Conservation (phyloP, 2,888 invertebrate species). For the Melieria omissa region DNA sequence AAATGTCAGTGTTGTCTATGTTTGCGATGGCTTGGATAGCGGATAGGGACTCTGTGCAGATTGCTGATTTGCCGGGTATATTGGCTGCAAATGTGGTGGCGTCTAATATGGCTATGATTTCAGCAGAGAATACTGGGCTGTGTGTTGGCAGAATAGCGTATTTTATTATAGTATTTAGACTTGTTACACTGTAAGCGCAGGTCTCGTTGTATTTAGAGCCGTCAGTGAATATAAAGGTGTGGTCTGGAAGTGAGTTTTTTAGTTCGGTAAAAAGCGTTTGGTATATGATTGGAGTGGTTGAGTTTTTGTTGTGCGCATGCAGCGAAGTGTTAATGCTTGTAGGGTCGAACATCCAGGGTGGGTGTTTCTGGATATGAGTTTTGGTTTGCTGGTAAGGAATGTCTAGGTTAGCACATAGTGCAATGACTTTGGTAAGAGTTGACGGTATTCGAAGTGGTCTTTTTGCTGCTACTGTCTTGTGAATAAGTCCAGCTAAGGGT, state of each 20-base stretch:
- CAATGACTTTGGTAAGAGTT: constrained; percentile 1
- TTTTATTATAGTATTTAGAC: background rate
- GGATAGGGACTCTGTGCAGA: constrained; percentile 1
- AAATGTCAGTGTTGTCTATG: background rate
- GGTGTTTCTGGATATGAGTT: background rate
- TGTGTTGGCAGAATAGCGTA: background rate
- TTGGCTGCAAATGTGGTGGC: constrained; percentile 3
- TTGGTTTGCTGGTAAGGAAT: background rate
- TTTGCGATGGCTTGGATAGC: background rate
- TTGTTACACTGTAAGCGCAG: background rate
- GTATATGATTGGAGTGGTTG: background rate
- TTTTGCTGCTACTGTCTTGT: background rate
- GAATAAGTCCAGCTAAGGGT: background rate
- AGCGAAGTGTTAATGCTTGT: background rate
- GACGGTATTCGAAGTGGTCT: background rate
- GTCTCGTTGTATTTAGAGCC: background rate
- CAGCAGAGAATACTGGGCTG: constrained; percentile 3
- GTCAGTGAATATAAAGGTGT: constrained; percentile 4
- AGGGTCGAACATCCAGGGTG: constrained; percentile 2
- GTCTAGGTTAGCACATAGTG: background rate
- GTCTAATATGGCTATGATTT: constrained; percentile 5
- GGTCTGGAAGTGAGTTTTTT: background rate
- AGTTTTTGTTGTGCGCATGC: background rate
- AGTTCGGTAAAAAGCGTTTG: background rate
- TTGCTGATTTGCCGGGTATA: background rate